Percentiles rank a stretch among this genome's conserved stretches.
These are phyloP conservation scores for Teleogryllus oceanicus DNA, from an alignment of 2,888 invertebrate species.

Conservation along the genomic window DNA sequence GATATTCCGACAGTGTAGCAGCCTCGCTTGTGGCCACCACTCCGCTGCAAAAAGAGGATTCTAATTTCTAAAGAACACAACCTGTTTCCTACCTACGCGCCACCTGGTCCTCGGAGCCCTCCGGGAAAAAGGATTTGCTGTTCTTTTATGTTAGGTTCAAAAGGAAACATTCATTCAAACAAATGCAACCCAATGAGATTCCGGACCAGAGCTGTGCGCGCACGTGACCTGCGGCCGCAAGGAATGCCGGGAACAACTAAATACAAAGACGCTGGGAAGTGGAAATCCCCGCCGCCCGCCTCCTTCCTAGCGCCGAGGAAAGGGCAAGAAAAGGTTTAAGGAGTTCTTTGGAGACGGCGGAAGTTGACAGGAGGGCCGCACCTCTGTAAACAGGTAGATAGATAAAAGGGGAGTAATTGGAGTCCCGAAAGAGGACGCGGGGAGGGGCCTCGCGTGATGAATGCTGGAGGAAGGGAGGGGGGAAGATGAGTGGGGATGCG, in stretches of 20 bases:
- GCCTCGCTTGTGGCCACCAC: neutral
- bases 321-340: neutral
- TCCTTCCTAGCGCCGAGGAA: neutral
- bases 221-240: constrained; percentile 18
- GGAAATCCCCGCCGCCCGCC: neutral
- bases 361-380: neutral
- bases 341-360: constrained; percentile 6
- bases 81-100: neutral
- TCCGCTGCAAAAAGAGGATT: neutral
- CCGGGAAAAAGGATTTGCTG: neutral
- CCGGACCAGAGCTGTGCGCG: neutral
- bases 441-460: neutral
- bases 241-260: neutral
- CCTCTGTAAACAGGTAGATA: constrained; percentile 10
- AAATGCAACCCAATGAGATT: constrained; percentile 1
- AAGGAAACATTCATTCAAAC: constrained; percentile 18
- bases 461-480: neutral
- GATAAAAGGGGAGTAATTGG: neutral
- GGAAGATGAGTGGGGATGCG: neutral
- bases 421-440: neutral
- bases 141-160: neutral
- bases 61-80: constrained; percentile 9
- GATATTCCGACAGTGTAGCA: constrained; percentile 4
- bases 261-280: neutral
- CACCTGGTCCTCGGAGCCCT: neutral